These are phyloP conservation scores for Dinoponera quadriceps DNA, from an alignment of 1,140 invertebrate species.

Conservation along the genomic window DNA sequence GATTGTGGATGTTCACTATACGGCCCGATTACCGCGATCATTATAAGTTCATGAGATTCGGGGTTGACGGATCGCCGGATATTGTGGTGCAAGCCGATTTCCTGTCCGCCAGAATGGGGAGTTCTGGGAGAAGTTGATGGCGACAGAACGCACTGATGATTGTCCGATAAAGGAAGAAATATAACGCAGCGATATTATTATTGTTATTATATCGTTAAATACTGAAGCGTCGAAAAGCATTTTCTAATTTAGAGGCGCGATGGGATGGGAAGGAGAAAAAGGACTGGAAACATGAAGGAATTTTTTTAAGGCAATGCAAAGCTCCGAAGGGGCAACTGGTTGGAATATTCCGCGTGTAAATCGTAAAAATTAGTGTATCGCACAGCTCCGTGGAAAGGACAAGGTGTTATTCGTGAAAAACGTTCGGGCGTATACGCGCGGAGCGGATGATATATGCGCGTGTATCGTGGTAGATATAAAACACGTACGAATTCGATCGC, in stretches of 20 bases:
- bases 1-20: slow-evolving; percentile 55
- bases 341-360: not conserved
- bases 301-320: too few relatives aligned
- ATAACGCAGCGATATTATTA: too few relatives aligned
- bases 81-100: slow-evolving; percentile 72
- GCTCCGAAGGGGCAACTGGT: too few relatives aligned
- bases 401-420: not conserved
- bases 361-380: slow-evolving; percentile 5
- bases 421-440: not conserved
- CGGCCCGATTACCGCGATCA: slow-evolving; percentile 78
- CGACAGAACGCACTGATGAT: too few relatives aligned
- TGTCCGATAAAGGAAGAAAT: too few relatives aligned
- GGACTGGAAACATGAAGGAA: too few relatives aligned
- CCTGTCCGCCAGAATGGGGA: slow-evolving; percentile 73
- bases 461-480: not conserved
- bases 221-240: too few relatives aligned
- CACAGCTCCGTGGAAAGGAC: not conserved
- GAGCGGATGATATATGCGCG: not conserved
- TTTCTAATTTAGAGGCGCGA: too few relatives aligned
- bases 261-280: too few relatives aligned
- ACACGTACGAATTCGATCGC: not conserved
- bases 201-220: too few relatives aligned
- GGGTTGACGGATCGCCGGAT: slow-evolving; percentile 68
- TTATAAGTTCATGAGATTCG: slow-evolving; percentile 76
- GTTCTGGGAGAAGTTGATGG: slow-evolving; percentile 77